Evolutionary conservation across 2,113 vertebrate genomes (phyloP).

Genomic region (human (Homo sapiens)): DNA sequence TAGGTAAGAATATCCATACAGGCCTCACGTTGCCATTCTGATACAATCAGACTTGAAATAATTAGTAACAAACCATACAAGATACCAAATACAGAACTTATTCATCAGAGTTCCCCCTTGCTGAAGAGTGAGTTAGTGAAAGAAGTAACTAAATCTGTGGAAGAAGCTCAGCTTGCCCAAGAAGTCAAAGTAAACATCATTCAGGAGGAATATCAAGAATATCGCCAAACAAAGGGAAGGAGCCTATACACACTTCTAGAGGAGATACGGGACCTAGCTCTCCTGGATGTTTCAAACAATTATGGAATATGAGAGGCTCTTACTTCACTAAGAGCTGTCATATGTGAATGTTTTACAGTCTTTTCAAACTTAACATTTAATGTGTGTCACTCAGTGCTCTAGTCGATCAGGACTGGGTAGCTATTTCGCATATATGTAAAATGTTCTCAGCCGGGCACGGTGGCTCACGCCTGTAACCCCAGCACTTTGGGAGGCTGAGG

Average conservation of each 20-base stretch:
- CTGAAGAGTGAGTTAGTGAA: constrained; percentile 86
- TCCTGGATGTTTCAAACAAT: constrained; percentile 83
- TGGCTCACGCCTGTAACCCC: too few relatives aligned
- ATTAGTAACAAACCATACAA: constrained; percentile 84
- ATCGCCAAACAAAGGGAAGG: constrained; percentile 88
- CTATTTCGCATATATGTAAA: neutral
- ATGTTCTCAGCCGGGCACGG: neutral
- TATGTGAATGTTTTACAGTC: neutral
- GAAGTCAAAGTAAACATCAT: constrained; percentile 66
- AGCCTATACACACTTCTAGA: constrained; percentile 94
- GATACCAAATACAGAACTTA: fast-evolving
- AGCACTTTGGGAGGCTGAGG: too few relatives aligned
- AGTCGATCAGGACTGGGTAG: neutral
- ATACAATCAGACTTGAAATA: constrained; percentile 89
- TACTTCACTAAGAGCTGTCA: neutral
- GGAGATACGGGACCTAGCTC: constrained; percentile 92
- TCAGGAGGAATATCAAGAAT: constrained; percentile 87
- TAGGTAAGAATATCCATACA: constrained; percentile 92
- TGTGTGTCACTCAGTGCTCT: neutral
- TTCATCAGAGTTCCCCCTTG: neutral
- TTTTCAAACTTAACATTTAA: neutral
- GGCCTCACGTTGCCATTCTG: constrained; percentile 87
- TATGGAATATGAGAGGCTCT: constrained; percentile 55
- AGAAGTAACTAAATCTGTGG: constrained; percentile 90
- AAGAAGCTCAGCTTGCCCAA: constrained; percentile 87